Base-by-base conservation (phyloP, 2,888 invertebrate species). In the Aricia artaxerxes region DNA sequence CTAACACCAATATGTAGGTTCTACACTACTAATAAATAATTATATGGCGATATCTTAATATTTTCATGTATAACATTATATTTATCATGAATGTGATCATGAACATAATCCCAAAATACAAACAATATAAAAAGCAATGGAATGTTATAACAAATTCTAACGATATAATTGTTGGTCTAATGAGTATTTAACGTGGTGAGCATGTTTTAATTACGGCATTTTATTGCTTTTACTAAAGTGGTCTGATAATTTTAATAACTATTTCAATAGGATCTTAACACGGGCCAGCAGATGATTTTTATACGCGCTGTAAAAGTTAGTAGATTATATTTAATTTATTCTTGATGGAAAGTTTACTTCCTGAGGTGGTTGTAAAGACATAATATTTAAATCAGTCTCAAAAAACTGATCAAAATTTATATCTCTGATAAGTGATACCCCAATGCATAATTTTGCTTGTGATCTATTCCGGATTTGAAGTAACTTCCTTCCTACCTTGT, bases 141-240 rank as follows among this genome's bases (percentile, higher is more conserved):
- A 69, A 69, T 69, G 69, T 35, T 35, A 69, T 11, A 35, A 69
- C 35, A 69, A 35, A 69, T 69, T 16, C 35, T 69, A 35, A 69
- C 69, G 35, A 69, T 31, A 69, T 69, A 69, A 69, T 69, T 69
- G 69, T 35, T 69, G 13, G 4, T 35, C 35, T 69, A 69, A 69
- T 69, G 69, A 69, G 69, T 35, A 4, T 69, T 69, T 69, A 69
- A 69, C 35, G 69, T 13, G 35, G 69, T 35, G 4, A 69, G 3
- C 35, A 69, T 35, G 35, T 69, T 13, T 35, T 69, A 69, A 69
- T 69, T 11, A 69, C 35, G 35, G 13, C 35, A 35, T 69, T 69
- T 69, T 69, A 69, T 69, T 69, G 35, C 24, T 35, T 35, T 35
- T 69, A 13, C 31, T 69, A 69, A 64, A 64, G 64, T 64, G 69